Evolutionary conservation across 2,113 vertebrate species (phyloP).

Genomic region (Morone saxatilis): DNA sequence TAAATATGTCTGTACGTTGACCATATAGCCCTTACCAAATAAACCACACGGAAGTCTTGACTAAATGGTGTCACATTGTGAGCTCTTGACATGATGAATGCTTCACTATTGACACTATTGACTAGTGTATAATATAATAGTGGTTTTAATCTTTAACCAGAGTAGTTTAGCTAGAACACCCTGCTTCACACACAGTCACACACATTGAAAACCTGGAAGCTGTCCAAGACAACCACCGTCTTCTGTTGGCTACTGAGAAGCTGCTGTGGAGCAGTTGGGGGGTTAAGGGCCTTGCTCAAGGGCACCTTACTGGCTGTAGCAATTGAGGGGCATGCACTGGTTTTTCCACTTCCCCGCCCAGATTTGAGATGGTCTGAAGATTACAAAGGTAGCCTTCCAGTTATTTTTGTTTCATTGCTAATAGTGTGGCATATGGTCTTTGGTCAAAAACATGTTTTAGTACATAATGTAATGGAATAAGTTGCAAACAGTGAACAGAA

Average conservation of each 20-base stretch:
- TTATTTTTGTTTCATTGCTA: background rate
- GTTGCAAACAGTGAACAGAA: background rate
- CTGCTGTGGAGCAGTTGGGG: constrained; percentile 29
- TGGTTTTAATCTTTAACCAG: constrained; percentile 32
- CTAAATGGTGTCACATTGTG: background rate
- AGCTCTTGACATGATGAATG: background rate
- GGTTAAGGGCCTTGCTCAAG: constrained; percentile 50
- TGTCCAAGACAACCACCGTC: background rate
- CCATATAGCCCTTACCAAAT: background rate
- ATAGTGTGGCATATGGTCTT: background rate
- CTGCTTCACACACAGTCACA: constrained; percentile 15
- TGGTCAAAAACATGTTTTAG: background rate
- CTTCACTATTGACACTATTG: constrained; percentile 11
- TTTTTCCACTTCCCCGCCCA: constrained; percentile 3
- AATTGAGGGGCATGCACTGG: background rate
- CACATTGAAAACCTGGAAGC: constrained; percentile 16
- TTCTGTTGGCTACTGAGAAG: constrained; percentile 8
- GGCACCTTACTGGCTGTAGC: constrained; percentile 20
- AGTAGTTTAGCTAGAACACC: constrained; percentile 6
- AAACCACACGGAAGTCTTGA: background rate
- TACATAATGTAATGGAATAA: background rate
- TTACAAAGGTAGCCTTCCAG: background rate
- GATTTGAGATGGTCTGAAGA: background rate
- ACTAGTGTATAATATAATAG: constrained; percentile 17
- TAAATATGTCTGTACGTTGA: constrained; percentile 2